phyloP scores from a whole-genome alignment of 2,113 vertebrate genomes.

The Muntiacus muntjak region DNA sequence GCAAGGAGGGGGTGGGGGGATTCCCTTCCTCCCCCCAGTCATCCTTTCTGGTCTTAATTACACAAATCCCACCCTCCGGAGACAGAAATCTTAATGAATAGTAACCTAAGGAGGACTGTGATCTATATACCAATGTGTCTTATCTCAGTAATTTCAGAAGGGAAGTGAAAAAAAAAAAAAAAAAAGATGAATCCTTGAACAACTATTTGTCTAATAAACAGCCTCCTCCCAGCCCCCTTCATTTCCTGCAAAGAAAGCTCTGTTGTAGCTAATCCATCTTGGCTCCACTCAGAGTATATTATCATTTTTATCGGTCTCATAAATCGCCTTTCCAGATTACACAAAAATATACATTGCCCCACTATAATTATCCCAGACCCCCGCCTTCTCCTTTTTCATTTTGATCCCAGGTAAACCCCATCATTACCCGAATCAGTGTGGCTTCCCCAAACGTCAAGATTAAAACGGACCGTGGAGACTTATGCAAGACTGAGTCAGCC shows the following conservation, averaged over 20 bases:
- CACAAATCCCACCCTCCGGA: conserved; percentile 15
- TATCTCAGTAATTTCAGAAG: conserved; percentile 46
- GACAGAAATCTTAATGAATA: conserved; percentile 35
- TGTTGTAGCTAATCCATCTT: conserved; percentile 57
- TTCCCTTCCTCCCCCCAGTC: neutral
- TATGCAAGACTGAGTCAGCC: conserved; percentile 82
- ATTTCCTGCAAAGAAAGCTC: conserved; percentile 61
- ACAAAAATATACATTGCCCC: conserved; percentile 65
- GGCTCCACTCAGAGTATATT: conserved; percentile 53
- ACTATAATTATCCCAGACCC: conserved; percentile 76
- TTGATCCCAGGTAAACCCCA: conserved; percentile 81
- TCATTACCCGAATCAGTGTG: conserved; percentile 78
- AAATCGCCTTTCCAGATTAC: conserved; percentile 78
- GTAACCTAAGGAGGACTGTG: conserved; percentile 22
- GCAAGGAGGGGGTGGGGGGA: neutral
- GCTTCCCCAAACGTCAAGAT: conserved; percentile 81
- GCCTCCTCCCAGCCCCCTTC: neutral
- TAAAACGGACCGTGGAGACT: conserved; percentile 80
- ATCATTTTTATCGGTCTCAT: conserved; percentile 72
- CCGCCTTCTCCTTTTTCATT: conserved; percentile 74
- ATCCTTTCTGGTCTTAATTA: conserved; percentile 34
- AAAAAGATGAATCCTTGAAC: neutral
- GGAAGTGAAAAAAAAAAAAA: neutral
- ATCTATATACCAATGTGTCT: neutral
- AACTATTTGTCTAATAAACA: conserved; percentile 41